Base-by-base conservation (phyloP, 2,797 vertebrate species). In the Rhinophrynus dorsalis region DNA sequence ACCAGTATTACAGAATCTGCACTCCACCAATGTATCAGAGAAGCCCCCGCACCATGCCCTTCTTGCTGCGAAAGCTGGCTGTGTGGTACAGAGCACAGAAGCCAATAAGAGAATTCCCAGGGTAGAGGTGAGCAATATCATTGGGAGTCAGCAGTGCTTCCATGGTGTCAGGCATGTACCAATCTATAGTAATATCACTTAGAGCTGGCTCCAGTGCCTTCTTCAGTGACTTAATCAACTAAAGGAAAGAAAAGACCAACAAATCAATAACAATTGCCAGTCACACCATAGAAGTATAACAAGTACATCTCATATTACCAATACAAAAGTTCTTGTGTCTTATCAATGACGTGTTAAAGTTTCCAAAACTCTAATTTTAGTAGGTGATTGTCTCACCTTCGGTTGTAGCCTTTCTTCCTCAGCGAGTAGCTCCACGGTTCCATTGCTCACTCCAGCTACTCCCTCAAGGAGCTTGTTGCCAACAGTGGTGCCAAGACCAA, bases 131-230 rank as follows among this genome's bases (percentile, higher is more conserved):
- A 0, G 95, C 92, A 68, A 99, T 96, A 84, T 98, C 95, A 29
- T 86, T 92, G 76, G 97, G 97, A 0, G 97, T 97, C 66, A 99
- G 92, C 75, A 98, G 90, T n/a, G 96, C 97, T 84, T 99, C 97
- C 83, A 95, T 92, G 45, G 93, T 92, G 75, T 99, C 95, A 0
- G 97, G 97, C 77, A 99, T 89, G 8, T 98, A 99, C 97, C 97
- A 99, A 86, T 99, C 96, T n/a, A 99, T 95, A 24, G 94, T 94
- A 64, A 99, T 89, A 51, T 99, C 94, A 0, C 93, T 98, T 77
- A 99, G 30, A 1, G 93, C 97, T 0, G 97, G 96, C 81, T 99
- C 96, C 24, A 99, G 90, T 0, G 97, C 96, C 77, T 96, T 99
- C 85, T 97, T 96, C 82, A 99, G 85, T 47, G 91, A 91, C 85